Conservation (phyloP, 2,797 vertebrate species). For the Rhinogobio ventralis region DNA sequence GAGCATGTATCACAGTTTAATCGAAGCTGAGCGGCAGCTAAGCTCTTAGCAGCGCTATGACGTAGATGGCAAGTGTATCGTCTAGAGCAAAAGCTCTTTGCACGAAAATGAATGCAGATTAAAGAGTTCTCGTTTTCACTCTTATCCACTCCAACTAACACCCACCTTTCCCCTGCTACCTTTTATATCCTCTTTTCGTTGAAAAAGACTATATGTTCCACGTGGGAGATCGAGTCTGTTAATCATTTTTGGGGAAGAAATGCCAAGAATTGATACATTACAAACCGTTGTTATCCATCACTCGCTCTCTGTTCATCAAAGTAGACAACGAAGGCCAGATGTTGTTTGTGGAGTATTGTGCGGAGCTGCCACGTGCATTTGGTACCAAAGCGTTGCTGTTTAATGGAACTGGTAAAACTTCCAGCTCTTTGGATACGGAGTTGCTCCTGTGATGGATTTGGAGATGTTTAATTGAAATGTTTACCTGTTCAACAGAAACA, state of each 20-base stretch:
- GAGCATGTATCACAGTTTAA: slow-evolving; percentile 58
- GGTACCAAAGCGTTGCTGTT: slow-evolving; percentile 71
- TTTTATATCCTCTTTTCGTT: slow-evolving; percentile 60
- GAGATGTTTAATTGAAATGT: slow-evolving; percentile 65
- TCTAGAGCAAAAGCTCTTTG: slow-evolving; percentile 57
- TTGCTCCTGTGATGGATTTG: slow-evolving; percentile 66
- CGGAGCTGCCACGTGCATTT: slow-evolving; percentile 68
- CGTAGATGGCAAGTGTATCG: slow-evolving; percentile 65
- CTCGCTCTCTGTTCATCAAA: slow-evolving; percentile 68
- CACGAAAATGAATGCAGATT: slow-evolving; percentile 62
- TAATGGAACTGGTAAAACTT: slow-evolving; percentile 72
- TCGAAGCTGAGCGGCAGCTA: slow-evolving; percentile 58
- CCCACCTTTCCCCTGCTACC: slow-evolving; percentile 50
- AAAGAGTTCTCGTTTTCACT: slow-evolving; percentile 50
- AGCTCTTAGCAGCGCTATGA: slow-evolving; percentile 60
- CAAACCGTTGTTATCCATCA: slow-evolving; percentile 72
- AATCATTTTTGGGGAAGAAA: slow-evolving; percentile 64
- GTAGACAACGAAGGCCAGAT: slow-evolving; percentile 75
- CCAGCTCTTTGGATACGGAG: slow-evolving; percentile 62
- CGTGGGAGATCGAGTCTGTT: slow-evolving; percentile 68
- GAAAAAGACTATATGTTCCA: slow-evolving; percentile 56
- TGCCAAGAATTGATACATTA: slow-evolving; percentile 73
- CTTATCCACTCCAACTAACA: slow-evolving; percentile 62
- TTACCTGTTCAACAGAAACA: slow-evolving; percentile 66
- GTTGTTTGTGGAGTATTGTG: slow-evolving; percentile 72